Evolutionary conservation across 2,113 vertebrate species (phyloP).

Genomic region (Genyomyrus donnyi): DNA sequence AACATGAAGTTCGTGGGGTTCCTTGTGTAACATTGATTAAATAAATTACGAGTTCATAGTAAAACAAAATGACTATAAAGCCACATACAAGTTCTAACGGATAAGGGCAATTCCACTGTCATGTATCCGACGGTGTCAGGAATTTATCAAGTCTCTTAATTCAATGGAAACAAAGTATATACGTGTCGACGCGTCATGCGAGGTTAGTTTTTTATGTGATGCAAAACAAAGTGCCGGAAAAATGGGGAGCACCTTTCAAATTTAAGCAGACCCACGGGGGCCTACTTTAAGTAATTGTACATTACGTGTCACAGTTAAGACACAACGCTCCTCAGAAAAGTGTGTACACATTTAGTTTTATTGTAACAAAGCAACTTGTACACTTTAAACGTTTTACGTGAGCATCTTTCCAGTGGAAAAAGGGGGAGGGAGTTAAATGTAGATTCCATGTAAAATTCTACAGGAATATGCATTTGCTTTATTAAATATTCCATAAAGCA

Average conservation of each 20-base stretch:
- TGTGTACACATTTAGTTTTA: conserved; percentile 85
- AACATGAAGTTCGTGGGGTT: background rate
- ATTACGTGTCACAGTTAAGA: background rate
- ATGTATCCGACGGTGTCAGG: background rate
- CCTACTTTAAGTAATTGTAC: background rate
- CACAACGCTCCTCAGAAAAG: conserved; percentile 43
- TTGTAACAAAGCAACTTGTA: conserved; percentile 89
- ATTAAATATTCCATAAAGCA: conserved; percentile 62
- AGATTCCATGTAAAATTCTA: conserved; percentile 66
- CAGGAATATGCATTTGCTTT: conserved; percentile 57
- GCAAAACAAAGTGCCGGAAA: background rate
- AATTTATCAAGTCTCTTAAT: background rate
- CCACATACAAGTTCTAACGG: background rate
- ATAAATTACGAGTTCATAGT: background rate
- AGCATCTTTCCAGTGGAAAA: conserved; percentile 63
- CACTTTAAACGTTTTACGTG: conserved; percentile 72
- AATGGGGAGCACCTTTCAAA: background rate
- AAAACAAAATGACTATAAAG: background rate
- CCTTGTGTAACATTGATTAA: background rate
- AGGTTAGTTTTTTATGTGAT: background rate
- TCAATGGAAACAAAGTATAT: background rate
- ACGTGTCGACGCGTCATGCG: background rate
- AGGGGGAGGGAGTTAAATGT: conserved; percentile 59
- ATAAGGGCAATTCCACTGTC: background rate
- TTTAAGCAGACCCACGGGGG: background rate